Evolutionary conservation across 2,797 vertebrate genomes (phyloP), one percentile per base, ranked within the genome.

Genomic region (Cynopterus sphinx): DNA sequence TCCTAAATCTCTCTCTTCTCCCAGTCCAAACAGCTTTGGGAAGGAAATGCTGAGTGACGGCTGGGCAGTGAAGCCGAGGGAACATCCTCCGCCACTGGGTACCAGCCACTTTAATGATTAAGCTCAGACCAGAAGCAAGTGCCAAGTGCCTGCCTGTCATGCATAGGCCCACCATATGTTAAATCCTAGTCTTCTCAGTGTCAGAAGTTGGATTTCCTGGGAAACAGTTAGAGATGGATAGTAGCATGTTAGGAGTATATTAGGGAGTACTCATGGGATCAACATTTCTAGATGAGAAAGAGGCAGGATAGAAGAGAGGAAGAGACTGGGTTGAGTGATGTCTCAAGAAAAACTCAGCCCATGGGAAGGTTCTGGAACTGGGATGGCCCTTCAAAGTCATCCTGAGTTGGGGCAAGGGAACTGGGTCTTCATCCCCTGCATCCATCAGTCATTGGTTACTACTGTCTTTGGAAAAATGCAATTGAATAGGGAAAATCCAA

Each of bases 1-100:
- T 93, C 46, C 73, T 79, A 96, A 91, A 87, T 94, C 68, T 93
- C 77, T 78, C 49, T 53, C 33, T 85, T 63, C 24, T 31, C 55
- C 49, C 13, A 16, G 12, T 31, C 61, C 28, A 51, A 53, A 39
- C 33, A 94, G 63, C 67, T 51, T 21, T 0, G 3, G 26, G n/a
- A 46, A 68, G 57, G 10, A 70, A 57, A 13, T 36, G 2, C 22
- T 57, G 26, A 71, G 43, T 57, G 70, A 13, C 0, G 1, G 9
- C 28, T 57, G 68, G 28, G 19, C 6, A 26, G 36, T 46, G 26
- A 41, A 26, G 6, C 19, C 43, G 8, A 55, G 8, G 22, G 26
- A 22, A 12, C 59, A 22, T 26, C 82, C 28, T 77, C 68, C 17
- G 33, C 26, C 51, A 6, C 17, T 17, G 46, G 49, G 36, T 55